Evolutionary conservation across 2,888 invertebrate species (phyloP).

Genomic region (Lepetodrilus schrolli): DNA sequence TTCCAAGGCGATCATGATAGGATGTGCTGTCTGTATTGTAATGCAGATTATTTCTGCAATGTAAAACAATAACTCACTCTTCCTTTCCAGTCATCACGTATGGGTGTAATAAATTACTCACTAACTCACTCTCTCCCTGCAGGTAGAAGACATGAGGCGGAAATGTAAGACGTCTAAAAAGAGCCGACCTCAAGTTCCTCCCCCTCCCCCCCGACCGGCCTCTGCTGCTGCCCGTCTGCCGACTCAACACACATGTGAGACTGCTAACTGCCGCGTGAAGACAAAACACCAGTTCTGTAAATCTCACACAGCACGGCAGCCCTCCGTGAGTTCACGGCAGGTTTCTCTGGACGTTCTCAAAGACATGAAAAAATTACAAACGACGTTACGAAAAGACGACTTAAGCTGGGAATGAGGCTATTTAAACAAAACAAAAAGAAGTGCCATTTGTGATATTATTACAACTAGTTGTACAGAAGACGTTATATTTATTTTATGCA

Average conservation of each 20-base stretch:
- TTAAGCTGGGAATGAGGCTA: conserved; percentile 66
- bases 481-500: neutral
- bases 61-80: too few relatives aligned
- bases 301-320: conserved; percentile 23
- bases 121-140: too few relatives aligned
- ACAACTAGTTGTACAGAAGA: conserved; percentile 2
- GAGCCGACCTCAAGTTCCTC: conserved; percentile 31
- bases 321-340: conserved; percentile 44
- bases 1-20: too few relatives aligned
- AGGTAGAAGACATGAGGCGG: conserved; percentile 45
- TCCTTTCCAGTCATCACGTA: too few relatives aligned
- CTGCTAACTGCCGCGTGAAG: neutral
- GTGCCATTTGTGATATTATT: conserved; percentile 22
- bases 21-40: too few relatives aligned
- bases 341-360: conserved; percentile 65
- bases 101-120: too few relatives aligned
- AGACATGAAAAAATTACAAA: conserved; percentile 73
- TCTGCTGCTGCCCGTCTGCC: conserved; percentile 36
- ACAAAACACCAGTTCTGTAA: neutral
- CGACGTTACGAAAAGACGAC: conserved; percentile 71
- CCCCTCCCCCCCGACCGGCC: conserved; percentile 39
- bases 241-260: conserved; percentile 22
- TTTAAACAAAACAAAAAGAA: too few relatives aligned
- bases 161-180: conserved; percentile 48
- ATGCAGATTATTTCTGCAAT: too few relatives aligned